Conservation (phyloP, 2,113 vertebrate genomes). For the Serilophus lunatus region DNA sequence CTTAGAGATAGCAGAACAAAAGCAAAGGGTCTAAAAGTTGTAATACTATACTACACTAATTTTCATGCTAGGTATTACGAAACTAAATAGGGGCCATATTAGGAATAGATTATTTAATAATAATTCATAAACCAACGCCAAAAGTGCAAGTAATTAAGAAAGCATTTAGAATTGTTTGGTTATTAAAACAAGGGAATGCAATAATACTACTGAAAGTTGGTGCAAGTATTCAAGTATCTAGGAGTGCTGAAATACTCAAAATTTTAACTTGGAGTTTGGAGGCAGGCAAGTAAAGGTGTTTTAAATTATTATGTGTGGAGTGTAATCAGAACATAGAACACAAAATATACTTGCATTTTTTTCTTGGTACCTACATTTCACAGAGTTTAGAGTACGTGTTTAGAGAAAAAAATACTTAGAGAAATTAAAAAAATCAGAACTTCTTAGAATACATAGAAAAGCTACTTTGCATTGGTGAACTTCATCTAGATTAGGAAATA, state of each 20-base stretch:
- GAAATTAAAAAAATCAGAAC: background rate
- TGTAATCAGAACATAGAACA: background rate
- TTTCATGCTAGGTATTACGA: background rate
- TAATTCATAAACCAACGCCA: background rate
- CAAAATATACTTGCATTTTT: background rate
- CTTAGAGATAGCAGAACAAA: background rate
- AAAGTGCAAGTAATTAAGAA: background rate
- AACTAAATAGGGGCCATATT: background rate
- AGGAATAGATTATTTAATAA: background rate
- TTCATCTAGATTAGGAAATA: background rate
- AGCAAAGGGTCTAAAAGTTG: background rate
- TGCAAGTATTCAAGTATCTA: background rate
- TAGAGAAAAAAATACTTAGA: background rate
- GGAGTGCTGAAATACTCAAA: background rate
- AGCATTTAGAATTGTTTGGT: background rate
- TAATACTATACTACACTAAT: background rate
- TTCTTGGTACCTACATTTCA: background rate
- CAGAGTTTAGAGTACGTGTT: background rate
- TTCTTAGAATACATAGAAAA: background rate
- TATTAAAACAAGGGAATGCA: background rate
- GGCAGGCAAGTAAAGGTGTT: background rate
- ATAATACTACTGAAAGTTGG: background rate
- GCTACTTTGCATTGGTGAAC: background rate
- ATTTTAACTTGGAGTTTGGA: background rate
- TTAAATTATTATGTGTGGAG: background rate